phyloP scores from a whole-genome alignment of 2,888 invertebrate species.

The Cybosia mesomella region DNA sequence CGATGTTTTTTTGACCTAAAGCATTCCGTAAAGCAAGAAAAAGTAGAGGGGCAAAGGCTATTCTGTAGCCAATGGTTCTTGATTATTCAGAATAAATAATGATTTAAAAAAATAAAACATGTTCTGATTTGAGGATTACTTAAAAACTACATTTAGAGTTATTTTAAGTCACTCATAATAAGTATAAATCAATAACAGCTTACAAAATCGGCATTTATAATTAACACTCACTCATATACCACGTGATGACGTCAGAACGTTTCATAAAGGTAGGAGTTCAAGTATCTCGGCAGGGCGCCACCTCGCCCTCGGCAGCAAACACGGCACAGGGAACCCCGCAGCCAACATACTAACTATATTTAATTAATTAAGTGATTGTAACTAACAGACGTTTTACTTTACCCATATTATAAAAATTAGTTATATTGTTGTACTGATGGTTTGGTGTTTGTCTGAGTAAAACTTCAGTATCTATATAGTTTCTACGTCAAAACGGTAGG shows the following conservation, averaged over 20 bases:
- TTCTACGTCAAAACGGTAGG: not conserved
- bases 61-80: too few species aligned
- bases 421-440: not conserved
- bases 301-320: slow-evolving; percentile 57
- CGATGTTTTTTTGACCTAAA: too few species aligned
- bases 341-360: slow-evolving; percentile 60
- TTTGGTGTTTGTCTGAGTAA: not conserved
- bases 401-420: not conserved
- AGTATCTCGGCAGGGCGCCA: slow-evolving; percentile 67
- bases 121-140: too few species aligned
- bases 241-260: slow-evolving; percentile 35
- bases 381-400: slow-evolving; percentile 36
- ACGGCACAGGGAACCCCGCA: slow-evolving; percentile 56
- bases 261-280: slow-evolving; percentile 47
- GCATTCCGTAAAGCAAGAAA: too few species aligned
- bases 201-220: not conserved
- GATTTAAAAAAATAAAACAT: too few species aligned
- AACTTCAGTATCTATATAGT: not conserved
- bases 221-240: slow-evolving; percentile 2
- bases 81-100: too few species aligned
- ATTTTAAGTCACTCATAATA: not conserved
- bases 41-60: too few species aligned
- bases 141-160: not conserved
- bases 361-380: slow-evolving; percentile 71
- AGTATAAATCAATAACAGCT: not conserved